Conservation (phyloP, 2,888 invertebrate species). For the Drosophila nigritarsus region DNA sequence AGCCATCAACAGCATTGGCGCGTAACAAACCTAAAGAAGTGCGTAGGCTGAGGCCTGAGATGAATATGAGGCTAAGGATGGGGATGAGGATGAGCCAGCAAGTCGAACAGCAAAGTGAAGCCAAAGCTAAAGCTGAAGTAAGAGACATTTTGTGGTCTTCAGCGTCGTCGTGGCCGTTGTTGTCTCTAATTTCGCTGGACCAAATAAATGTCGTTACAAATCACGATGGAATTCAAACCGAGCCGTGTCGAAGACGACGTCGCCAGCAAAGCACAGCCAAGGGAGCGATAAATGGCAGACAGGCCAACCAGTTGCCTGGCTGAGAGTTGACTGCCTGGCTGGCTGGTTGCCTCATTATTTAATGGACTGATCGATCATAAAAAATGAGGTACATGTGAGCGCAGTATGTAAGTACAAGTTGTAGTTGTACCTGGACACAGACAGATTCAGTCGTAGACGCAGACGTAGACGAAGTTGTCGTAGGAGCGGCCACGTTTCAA, state of each 20-base stretch:
- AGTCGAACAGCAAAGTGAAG: conserved; percentile 11
- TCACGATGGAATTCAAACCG: conserved; percentile 81
- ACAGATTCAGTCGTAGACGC: conserved; percentile 9
- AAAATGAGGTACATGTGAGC: conserved; percentile 81
- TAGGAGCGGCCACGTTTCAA: conserved; percentile 74
- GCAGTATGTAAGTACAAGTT: conserved; percentile 71
- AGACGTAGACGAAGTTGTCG: conserved; percentile 34
- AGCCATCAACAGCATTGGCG: conserved; percentile 58
- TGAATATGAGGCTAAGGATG: conserved; percentile 21
- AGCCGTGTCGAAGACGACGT: conserved; percentile 50
- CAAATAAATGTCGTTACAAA: conserved; percentile 84
- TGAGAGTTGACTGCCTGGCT: conserved; percentile 13
- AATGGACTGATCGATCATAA: conserved; percentile 84
- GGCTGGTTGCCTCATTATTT: conserved; percentile 75
- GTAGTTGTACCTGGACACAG: conserved; percentile 63
- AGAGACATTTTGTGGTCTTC: conserved; percentile 30
- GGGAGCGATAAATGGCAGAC: conserved; percentile 79
- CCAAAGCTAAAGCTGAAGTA: background rate
- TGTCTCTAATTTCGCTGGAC: conserved; percentile 77
- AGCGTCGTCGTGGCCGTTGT: conserved; percentile 35
- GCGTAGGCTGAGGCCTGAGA: conserved; percentile 65
- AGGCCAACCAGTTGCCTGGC: conserved; percentile 45
- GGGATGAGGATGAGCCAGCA: conserved; percentile 43
- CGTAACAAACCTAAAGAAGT: conserved; percentile 53
- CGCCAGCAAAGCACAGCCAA: conserved; percentile 69